Evolutionary conservation across 1,140 invertebrate species (phyloP).

Genomic region (Brachionus koreanus): DNA sequence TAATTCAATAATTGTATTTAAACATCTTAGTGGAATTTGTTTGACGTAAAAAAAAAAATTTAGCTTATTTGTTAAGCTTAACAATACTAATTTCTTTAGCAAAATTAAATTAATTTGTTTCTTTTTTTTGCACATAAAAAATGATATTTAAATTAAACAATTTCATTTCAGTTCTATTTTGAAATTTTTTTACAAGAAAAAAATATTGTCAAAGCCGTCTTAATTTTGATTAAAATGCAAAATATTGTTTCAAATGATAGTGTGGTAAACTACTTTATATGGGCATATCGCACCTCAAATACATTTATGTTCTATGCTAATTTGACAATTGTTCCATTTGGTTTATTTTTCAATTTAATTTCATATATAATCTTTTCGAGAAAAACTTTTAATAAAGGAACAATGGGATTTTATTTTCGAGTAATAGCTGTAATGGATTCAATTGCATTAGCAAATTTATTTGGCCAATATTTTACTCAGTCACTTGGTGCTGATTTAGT

Average conservation of each 20-base stretch:
- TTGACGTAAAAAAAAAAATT: too few species aligned
- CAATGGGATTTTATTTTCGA: constrained; percentile 9
- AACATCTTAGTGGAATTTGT: too few species aligned
- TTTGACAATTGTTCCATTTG: not conserved
- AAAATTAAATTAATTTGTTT: too few species aligned
- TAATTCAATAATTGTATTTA: too few species aligned
- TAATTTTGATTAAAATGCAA: not conserved
- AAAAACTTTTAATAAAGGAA: not conserved
- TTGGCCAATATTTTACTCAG: not conserved
- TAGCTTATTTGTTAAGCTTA: too few species aligned
- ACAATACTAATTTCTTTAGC: too few species aligned
- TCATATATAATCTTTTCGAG: not conserved
- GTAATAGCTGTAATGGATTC: not conserved
- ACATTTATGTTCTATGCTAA: not conserved
- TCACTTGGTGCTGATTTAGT: not conserved
- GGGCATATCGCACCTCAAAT: constrained; percentile 1
- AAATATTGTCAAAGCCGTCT: not conserved
- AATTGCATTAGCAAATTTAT: not conserved
- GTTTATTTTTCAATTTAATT: not conserved
- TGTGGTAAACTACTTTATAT: not conserved
- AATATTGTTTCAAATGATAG: not conserved
- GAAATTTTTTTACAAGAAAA: too few species aligned
- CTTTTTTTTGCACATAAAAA: too few species aligned
- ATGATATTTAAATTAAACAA: too few species aligned
- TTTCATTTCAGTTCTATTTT: too few species aligned